These are phyloP conservation scores for Myxocyprinus asiaticus DNA, from an alignment of 2,113 vertebrate species.

Conservation along the genomic window DNA sequence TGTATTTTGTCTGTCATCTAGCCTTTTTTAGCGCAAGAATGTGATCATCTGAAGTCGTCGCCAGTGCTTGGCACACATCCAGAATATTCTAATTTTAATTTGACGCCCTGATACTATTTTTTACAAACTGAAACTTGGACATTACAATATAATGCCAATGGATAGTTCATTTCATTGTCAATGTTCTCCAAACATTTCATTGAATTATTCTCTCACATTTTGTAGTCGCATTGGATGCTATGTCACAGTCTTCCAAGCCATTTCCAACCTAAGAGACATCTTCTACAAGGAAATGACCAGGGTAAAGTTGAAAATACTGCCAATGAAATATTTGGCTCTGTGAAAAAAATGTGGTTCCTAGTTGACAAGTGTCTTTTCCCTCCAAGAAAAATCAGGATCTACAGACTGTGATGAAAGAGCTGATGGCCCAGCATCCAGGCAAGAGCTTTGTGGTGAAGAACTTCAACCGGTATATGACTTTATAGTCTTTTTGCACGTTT, in stretches of 20 bases:
- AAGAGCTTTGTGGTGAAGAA: slow-evolving; percentile 87
- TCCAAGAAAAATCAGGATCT: slow-evolving; percentile 84
- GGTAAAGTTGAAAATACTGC: slow-evolving; percentile 64
- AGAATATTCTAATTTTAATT: too few relatives aligned
- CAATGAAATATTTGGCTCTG: background rate
- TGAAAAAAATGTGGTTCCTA: background rate
- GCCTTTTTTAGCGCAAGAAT: too few relatives aligned
- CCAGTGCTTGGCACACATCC: too few relatives aligned
- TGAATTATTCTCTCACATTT: background rate
- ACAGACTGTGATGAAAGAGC: slow-evolving; percentile 85
- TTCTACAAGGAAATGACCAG: slow-evolving; percentile 92
- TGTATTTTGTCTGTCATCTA: too few relatives aligned
- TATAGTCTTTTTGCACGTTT: background rate
- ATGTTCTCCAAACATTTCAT: background rate
- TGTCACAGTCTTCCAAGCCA: slow-evolving; percentile 85
- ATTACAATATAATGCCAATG: too few relatives aligned
- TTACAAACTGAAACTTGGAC: too few relatives aligned
- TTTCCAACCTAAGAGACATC: slow-evolving; percentile 84
- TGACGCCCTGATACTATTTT: too few relatives aligned
- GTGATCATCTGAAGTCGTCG: too few relatives aligned
- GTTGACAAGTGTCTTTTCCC: background rate
- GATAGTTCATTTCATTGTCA: too few relatives aligned
- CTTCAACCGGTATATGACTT: slow-evolving; percentile 73
- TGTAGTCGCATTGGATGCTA: slow-evolving; percentile 91
- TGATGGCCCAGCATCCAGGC: slow-evolving; percentile 88